A percentile compares a stretch with the other conserved stretches of the same genome.
Evolutionary conservation across 23 tunicate species (phyloP).

Genomic region (Oikopleura albicans): DNA sequence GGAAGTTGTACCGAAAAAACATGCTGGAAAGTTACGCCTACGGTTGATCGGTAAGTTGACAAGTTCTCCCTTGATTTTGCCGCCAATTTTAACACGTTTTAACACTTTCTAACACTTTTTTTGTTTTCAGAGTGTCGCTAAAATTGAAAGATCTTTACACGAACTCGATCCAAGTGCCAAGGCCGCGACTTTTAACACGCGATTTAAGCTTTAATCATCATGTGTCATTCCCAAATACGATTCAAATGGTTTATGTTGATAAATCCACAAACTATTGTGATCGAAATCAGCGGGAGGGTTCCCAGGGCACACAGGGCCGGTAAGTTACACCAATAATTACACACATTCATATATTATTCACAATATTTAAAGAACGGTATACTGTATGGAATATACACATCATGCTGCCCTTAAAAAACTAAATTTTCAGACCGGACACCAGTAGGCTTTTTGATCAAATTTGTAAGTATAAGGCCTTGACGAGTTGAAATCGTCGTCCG

Average conservation of each 20-base stretch:
- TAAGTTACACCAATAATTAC: neutral
- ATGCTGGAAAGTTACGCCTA: constrained; percentile 74
- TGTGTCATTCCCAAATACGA: neutral
- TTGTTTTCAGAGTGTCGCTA: neutral
- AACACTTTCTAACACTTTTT: neutral
- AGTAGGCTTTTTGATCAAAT: too few species aligned
- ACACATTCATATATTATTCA: neutral
- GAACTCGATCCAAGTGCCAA: neutral
- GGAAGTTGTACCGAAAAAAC: constrained; percentile 57
- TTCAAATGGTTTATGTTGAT: constrained; percentile 1
- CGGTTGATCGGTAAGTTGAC: constrained; percentile 1
- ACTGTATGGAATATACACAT: too few species aligned
- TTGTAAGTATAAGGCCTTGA: too few species aligned
- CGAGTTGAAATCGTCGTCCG: too few species aligned
- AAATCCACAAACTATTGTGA: neutral
- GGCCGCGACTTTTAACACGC: neutral
- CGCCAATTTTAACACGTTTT: neutral
- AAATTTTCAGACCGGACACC: too few species aligned
- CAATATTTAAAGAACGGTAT: too few species aligned
- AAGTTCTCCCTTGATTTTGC: neutral
- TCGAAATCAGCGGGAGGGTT: neutral
- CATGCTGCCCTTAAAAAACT: too few species aligned
- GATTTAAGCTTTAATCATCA: neutral
- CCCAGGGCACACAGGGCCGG: neutral
- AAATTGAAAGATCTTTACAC: neutral